Base-by-base conservation (phyloP, 1,140 invertebrate genomes). In the Macrotrachela quadricornifera region DNA sequence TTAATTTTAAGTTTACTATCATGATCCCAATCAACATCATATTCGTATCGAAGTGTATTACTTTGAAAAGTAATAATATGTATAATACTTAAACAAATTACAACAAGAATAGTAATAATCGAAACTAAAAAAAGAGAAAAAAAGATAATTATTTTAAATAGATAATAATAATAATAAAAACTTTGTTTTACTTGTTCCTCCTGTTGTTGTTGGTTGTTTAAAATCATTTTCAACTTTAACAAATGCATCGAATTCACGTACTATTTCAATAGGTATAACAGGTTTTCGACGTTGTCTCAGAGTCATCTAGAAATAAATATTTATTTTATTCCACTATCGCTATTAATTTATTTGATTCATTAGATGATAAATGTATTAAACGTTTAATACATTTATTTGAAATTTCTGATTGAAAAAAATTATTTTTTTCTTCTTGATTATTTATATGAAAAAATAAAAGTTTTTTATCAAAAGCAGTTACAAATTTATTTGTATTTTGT, bases 1-100 rank as follows among this genome's bases (percentile, higher is more conserved):
- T 91, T 90, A 59, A 95, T 82, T 66, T 81, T 79, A 30, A 94
- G 67, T 69, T 87, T 88, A 57, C 79, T 81, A 49, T 87, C 78
- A 65, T 82, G 76, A 53, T 88, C 79, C n/a, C 77, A 79, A 63
- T 92, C 87, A 13, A 86, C 84, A 62, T 79, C 76, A 71, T 91
- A 92, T 70, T 82, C 79, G 69, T 87, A 91, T 43, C 79, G 72
- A 51, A 87, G 76, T 65, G 79, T 79, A 62, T 81, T 81, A 58
- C 82, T 77, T 51, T 81, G 70, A 63, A 82, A 91, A 62, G 86
- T 86, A n/a, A 67, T 70, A 40, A 85, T 75, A 74, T 94, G 86
- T 39, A 80, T 79, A 59, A 80, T 77, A 46, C 87, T 75, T 54
- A 92, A 66, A 70, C 80, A 81, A 39, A 78, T 58, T 49, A 91